Base-by-base conservation (phyloP, 2,888 invertebrate genomes). In the Drosophila lutescens region DNA sequence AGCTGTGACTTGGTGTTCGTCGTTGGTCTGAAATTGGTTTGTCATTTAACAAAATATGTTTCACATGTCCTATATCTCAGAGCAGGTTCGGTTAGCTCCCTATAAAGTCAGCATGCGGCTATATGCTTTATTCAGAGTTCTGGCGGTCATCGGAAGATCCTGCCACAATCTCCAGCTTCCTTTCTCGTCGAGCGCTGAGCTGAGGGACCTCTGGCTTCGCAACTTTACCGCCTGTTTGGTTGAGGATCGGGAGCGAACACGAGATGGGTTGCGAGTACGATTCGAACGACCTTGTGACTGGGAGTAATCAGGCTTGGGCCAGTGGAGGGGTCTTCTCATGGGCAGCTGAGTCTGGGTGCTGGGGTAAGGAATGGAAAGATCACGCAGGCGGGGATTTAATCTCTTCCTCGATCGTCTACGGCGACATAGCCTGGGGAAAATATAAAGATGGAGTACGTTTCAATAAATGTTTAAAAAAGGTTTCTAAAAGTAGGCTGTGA, bases 311-410 rank as follows among this genome's bases (percentile, higher is more conserved):
- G 32, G 63, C 32, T 79, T 87, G 55, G 84, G 83, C 88, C 82
- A 84, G 38, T 84, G 88, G n/a, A 87, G 51, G 1, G 88, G 88
- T 8, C 69, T 54, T 4, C 82, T 61, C 3, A 55, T 23, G 0
- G 49, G 44, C 20, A 47, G 20, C 12, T 34, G 20, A 6, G 13
- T 26, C 9, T 20, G 43, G 0, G 41, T 13, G 0, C 9, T 17
- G 8, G 47, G 20, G 0, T 30, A 40, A 13, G 26, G 17, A 13
- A 30, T 41, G 12, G 13, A 15, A 2, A 38, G 17, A 0, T 62
- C 66, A 2, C 2, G 15, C 1, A 38, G 15, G 1, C 43, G 40
- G 10, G 36, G 44, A 5, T 36, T 44, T 0, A n/a, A 9, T 1
- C 15, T 4, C n/a, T 15, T 63, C 0, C 59, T 36, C 7, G 47